Evolutionary conservation across 1,140 invertebrate genomes (phyloP), one percentile per base, ranked within the genome.

Genomic region (Cyclina sinensis): DNA sequence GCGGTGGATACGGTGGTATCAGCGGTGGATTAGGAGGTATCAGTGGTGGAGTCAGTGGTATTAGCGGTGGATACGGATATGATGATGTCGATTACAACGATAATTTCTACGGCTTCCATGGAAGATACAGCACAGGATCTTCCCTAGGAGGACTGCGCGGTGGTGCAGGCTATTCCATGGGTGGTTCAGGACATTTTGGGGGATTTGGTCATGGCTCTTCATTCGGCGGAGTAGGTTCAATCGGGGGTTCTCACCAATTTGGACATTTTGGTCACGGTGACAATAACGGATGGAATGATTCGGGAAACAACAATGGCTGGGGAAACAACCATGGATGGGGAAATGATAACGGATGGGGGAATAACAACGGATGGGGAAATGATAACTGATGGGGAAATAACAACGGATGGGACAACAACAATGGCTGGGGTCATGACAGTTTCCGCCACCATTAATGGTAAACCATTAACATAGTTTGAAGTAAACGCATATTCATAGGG

Each of bases 41-140:
- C 9, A 59, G 51, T 24, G 83, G 57, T 37, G 59, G 83, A 43
- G 1, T 46, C 35, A 35, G 57, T 21, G 68, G 27, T 24, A 62
- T 46, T 16, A 4, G 30, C 43, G 65, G 54, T 73, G 48, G 48
- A 57, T 43, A 24, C 37, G 59, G 30, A 11, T 39, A 70, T n/a
- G 65, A 70, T n/a, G 65, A 70, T 70, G 46, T 48, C 73, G 16
- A 24, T 37, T 39, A 78, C 48, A 43, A 78, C 24, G 73, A 78
- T 16, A 24, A 48, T 48, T 54, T 48, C 9, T 48, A 7, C 21
- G 65, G 65, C n/a, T 70, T 70, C 65, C 65, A 70, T 35, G 65
- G 65, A 18, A 70, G 65, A 70, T 37, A 37, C 65, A n/a, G 35
- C 16, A 9, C 1, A 37, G 32, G 65, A 70, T 18, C 7, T 37